These are phyloP conservation scores for Melieria omissa DNA, from an alignment of 2,888 invertebrate species.

Conservation along the genomic window DNA sequence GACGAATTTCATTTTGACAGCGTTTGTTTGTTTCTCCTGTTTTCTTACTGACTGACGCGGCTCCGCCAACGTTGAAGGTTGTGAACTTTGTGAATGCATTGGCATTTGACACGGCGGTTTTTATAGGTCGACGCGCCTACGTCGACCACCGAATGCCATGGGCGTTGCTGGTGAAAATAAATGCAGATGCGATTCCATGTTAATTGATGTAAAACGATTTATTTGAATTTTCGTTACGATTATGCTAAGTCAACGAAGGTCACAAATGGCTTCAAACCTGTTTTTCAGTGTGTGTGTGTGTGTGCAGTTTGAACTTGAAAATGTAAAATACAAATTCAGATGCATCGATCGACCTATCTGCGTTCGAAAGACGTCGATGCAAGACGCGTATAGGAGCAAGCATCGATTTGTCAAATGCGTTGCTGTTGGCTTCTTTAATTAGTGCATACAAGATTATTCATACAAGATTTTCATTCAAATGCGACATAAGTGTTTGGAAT, in stretches of 20 bases:
- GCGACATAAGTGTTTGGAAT: too few species aligned
- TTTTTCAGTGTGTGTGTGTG: not conserved
- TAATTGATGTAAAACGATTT: not conserved
- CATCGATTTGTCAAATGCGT: too few species aligned
- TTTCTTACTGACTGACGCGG: not conserved
- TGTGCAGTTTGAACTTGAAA: conserved; percentile 1
- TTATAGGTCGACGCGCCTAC: not conserved
- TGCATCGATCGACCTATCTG: not conserved
- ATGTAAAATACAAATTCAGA: not conserved
- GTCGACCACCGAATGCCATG: not conserved
- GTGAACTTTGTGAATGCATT: not conserved
- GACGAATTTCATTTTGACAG: conserved; percentile 41
- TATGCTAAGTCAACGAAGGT: not conserved
- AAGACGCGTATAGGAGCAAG: too few species aligned
- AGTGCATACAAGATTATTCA: too few species aligned
- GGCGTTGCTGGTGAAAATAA: not conserved
- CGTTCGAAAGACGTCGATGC: too few species aligned
- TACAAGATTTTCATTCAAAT: too few species aligned
- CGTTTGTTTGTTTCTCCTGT: conserved; percentile 10
- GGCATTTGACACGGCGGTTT: not conserved
- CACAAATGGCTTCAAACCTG: not conserved
- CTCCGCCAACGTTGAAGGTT: not conserved
- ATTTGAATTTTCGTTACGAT: not conserved
- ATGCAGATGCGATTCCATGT: not conserved
- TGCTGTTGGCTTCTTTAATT: too few species aligned